These are phyloP conservation scores for Napeogenes sylphis DNA, from an alignment of 2,888 invertebrate genomes.

Conservation along the genomic window DNA sequence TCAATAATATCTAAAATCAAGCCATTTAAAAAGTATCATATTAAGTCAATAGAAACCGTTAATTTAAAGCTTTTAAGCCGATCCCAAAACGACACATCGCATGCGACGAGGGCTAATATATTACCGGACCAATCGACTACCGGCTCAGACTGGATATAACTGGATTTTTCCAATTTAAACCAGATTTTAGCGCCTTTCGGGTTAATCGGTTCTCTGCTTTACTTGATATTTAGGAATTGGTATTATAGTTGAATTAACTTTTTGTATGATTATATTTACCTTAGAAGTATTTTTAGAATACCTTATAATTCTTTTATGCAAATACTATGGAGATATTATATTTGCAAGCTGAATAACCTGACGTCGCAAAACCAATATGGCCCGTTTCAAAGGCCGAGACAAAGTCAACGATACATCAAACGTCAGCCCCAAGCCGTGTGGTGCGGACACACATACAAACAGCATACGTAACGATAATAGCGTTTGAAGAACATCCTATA, in stretches of 20 bases:
- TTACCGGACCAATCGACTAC: conserved; percentile 32
- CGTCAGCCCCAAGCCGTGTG: neutral
- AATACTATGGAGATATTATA: too few species aligned
- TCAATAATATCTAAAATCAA: too few species aligned
- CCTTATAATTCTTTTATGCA: too few species aligned
- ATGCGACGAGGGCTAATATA: conserved; percentile 31
- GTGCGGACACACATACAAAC: neutral
- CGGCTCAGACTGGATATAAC: conserved; percentile 34
- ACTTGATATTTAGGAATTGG: conserved; percentile 2
- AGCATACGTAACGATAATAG: neutral
- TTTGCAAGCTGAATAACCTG: neutral
- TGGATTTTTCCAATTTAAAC: conserved; percentile 37
- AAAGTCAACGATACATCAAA: conserved; percentile 4
- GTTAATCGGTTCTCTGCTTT: conserved; percentile 21
- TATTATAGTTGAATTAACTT: neutral
- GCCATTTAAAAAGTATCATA: neutral
- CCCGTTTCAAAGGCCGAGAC: neutral
- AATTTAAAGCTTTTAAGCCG: conserved; percentile 6
- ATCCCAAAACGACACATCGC: conserved; percentile 13
- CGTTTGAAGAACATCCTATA: too few species aligned
- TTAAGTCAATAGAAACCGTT: conserved; percentile 4
- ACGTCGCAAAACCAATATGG: conserved; percentile 1
- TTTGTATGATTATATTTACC: too few species aligned
- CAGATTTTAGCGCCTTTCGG: conserved; percentile 34
- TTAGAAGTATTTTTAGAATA: too few species aligned